A percentile compares a stretch with the other conserved stretches of the same genome.
phyloP scores from a whole-genome alignment of 2,888 invertebrate species.

The Dryadula phaetusa region DNA sequence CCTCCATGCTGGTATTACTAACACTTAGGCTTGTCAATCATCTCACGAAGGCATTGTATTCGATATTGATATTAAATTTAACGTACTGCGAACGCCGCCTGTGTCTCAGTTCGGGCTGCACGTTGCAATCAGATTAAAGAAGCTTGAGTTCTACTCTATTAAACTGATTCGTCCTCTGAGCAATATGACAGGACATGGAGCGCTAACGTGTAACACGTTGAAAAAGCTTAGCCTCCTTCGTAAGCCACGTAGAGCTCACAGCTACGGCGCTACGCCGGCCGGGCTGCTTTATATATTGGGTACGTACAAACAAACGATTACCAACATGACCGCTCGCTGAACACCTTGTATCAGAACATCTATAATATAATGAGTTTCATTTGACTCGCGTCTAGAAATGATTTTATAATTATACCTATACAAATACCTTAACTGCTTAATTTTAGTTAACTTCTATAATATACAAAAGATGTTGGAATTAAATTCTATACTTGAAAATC shows the following conservation, averaged over 20 bases:
- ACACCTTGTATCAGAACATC: not conserved
- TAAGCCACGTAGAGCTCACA: not conserved
- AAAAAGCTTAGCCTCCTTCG: not conserved
- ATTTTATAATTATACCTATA: slow-evolving; percentile 21
- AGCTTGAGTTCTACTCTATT: not conserved
- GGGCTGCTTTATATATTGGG: not conserved
- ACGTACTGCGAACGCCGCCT: not conserved
- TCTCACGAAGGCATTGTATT: not conserved
- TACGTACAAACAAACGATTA: not conserved
- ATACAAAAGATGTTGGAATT: slow-evolving; percentile 35
- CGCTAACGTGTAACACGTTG: not conserved
- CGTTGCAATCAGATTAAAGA: not conserved
- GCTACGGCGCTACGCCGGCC: not conserved
- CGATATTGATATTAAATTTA: not conserved
- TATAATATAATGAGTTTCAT: slow-evolving; percentile 2
- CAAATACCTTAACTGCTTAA: slow-evolving; percentile 22
- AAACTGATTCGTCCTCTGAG: not conserved
- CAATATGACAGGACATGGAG: not conserved
- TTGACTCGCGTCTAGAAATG: slow-evolving; percentile 11
- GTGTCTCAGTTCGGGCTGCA: not conserved
- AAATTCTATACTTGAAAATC: not conserved
- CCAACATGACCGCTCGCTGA: not conserved
- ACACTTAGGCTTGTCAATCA: not conserved
- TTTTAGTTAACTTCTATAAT: slow-evolving; percentile 23
- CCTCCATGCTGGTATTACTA: not conserved